Evolutionary conservation across 2,797 vertebrate species (phyloP).

Genomic region (Nannoperca obscura): DNA sequence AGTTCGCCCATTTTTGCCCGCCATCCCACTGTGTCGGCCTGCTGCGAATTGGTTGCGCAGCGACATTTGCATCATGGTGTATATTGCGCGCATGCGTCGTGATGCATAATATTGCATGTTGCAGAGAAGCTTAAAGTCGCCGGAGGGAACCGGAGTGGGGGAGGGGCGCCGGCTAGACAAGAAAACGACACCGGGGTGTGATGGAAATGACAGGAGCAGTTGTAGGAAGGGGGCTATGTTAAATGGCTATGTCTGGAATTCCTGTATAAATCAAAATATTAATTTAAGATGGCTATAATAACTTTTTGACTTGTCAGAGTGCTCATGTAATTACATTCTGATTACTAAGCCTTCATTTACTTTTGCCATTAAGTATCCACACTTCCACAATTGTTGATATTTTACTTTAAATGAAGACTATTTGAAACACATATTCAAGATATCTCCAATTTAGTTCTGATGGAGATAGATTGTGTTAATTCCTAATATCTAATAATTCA

Average conservation of each 20-base stretch:
- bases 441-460: neutral
- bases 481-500: neutral
- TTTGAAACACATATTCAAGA: neutral
- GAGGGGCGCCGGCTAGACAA: slow-evolving; percentile 80
- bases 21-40: slow-evolving; percentile 26
- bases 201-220: slow-evolving; percentile 70
- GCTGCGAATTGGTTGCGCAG: slow-evolving; percentile 84
- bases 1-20: slow-evolving; percentile 1
- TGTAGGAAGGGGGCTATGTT: slow-evolving; percentile 23
- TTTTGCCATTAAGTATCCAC: neutral
- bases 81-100: slow-evolving; percentile 81
- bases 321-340: neutral
- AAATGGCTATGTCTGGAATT: neutral
- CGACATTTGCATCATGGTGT: slow-evolving; percentile 83
- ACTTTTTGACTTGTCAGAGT: neutral
- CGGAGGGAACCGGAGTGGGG: slow-evolving; percentile 69
- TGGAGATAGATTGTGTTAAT: neutral
- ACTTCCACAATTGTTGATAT: neutral
- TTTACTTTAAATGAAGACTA: neutral
- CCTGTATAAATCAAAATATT: neutral
- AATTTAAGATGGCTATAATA: neutral
- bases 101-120: slow-evolving; percentile 76
- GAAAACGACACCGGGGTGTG: slow-evolving; percentile 68
- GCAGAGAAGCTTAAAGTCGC: slow-evolving; percentile 80
- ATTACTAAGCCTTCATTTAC: neutral